A percentile compares a stretch with the other conserved stretches of the same genome.
These are phyloP conservation scores for Drosophila incognita DNA, from an alignment of 2,888 invertebrate genomes.

Conservation along the genomic window DNA sequence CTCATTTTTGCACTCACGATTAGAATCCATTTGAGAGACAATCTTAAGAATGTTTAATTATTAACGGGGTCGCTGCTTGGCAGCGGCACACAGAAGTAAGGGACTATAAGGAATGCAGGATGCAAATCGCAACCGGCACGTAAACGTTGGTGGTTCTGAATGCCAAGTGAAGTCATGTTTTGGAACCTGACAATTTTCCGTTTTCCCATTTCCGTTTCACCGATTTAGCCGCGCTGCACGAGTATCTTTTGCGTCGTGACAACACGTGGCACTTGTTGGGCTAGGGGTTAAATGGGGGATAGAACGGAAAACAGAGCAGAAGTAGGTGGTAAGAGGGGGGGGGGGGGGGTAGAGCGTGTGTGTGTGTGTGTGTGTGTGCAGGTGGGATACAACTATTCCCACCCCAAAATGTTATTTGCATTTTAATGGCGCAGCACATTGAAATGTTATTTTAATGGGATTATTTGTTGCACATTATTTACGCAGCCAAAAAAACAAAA, in stretches of 20 bases:
- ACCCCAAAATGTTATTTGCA: slow-evolving; percentile 54
- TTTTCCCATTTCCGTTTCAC: slow-evolving; percentile 1
- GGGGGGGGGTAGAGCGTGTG: background rate
- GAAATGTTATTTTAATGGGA: slow-evolving; percentile 15
- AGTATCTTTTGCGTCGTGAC: slow-evolving; percentile 9
- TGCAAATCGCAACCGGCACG: slow-evolving; percentile 42
- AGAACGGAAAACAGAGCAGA: background rate
- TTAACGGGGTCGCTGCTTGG: background rate
- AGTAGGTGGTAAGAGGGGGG: background rate
- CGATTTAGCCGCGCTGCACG: slow-evolving; percentile 1
- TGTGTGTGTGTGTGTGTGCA: background rate
- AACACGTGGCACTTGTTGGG: slow-evolving; percentile 34
- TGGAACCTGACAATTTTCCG: slow-evolving; percentile 14
- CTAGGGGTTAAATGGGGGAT: background rate
- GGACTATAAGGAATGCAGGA: slow-evolving; percentile 13
- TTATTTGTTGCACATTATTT: slow-evolving; percentile 4
- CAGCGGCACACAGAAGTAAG: background rate
- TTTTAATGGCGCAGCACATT: slow-evolving; percentile 55
- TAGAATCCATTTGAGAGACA: slow-evolving; percentile 10
- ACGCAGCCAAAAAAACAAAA: background rate
- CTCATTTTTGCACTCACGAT: background rate
- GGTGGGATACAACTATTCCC: background rate
- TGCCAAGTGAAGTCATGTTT: slow-evolving; percentile 33
- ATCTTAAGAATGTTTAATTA: slow-evolving; percentile 39
- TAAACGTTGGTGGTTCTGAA: slow-evolving; percentile 39